Evolutionary conservation across 2,888 invertebrate species (phyloP).

Genomic region (Conops quadrifasciatus): DNA sequence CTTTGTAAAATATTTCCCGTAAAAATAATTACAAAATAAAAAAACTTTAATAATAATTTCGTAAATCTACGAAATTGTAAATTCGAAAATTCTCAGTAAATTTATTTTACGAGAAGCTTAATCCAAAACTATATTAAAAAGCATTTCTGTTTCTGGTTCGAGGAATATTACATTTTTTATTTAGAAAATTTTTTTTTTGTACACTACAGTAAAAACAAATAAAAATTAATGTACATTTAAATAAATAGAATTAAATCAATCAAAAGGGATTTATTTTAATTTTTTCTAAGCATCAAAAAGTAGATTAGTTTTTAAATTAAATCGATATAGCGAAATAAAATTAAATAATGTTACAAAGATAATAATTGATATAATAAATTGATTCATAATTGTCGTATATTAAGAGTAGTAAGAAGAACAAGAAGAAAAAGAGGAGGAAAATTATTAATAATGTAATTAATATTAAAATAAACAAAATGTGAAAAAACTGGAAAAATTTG

Average conservation of each 20-base stretch:
- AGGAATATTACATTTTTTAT: too few relatives aligned
- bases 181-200: background rate
- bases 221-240: background rate
- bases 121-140: background rate
- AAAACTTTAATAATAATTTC: constrained; percentile 1
- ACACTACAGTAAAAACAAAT: too few relatives aligned
- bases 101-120: too few relatives aligned
- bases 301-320: constrained; percentile 1
- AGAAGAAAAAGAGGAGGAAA: background rate
- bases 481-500: constrained; percentile 27
- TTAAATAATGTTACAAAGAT: constrained; percentile 4
- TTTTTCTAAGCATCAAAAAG: background rate
- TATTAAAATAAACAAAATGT: constrained; percentile 33
- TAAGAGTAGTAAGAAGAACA: background rate
- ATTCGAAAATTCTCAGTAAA: too few relatives aligned
- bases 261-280: background rate
- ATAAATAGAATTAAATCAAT: too few relatives aligned
- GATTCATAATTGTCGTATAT: constrained; percentile 29
- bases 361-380: constrained; percentile 19
- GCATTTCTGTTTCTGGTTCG: too few relatives aligned
- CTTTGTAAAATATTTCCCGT: constrained; percentile 24
- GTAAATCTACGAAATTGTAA: constrained; percentile 1
- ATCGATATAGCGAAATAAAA: background rate
- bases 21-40: constrained; percentile 35
- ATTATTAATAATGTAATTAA: constrained; percentile 13